A percentile compares a stretch with the other conserved stretches of the same genome.
Evolutionary conservation across 2,113 vertebrate genomes (phyloP).

Genomic region (Zootoca vivipara): DNA sequence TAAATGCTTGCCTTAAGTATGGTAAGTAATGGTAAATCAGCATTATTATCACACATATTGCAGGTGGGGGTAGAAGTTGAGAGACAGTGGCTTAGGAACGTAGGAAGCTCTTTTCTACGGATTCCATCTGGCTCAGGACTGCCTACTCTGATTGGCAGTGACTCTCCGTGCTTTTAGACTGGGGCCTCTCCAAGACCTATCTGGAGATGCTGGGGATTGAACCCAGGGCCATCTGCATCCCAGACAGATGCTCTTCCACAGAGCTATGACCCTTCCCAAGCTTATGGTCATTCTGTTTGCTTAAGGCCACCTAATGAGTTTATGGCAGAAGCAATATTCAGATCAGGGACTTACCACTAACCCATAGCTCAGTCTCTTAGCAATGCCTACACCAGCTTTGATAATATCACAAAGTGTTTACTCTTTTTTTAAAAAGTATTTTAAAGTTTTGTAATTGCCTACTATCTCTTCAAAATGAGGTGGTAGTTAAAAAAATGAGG

Average conservation of each 20-base stretch:
- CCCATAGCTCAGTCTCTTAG: neutral
- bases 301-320: neutral
- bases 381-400: neutral
- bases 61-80: neutral
- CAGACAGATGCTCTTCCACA: too few relatives aligned
- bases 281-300: neutral
- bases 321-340: neutral
- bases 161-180: too few relatives aligned
- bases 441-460: neutral
- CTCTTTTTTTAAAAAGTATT: neutral
- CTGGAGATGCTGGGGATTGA: too few relatives aligned
- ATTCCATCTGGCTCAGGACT: too few relatives aligned
- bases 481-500: neutral
- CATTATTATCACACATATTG: neutral
- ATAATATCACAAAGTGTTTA: neutral
- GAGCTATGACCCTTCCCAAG: too few relatives aligned
- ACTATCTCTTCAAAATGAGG: slow-evolving; percentile 22
- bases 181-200: too few relatives aligned
- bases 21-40: neutral
- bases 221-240: too few relatives aligned
- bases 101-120: too few relatives aligned
- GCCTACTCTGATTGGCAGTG: too few relatives aligned
- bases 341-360: neutral
- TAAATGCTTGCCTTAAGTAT: too few relatives aligned
- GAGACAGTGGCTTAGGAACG: neutral